Evolutionary conservation across 2,888 invertebrate species (phyloP).

Genomic region (Synergus gifuensis): DNA sequence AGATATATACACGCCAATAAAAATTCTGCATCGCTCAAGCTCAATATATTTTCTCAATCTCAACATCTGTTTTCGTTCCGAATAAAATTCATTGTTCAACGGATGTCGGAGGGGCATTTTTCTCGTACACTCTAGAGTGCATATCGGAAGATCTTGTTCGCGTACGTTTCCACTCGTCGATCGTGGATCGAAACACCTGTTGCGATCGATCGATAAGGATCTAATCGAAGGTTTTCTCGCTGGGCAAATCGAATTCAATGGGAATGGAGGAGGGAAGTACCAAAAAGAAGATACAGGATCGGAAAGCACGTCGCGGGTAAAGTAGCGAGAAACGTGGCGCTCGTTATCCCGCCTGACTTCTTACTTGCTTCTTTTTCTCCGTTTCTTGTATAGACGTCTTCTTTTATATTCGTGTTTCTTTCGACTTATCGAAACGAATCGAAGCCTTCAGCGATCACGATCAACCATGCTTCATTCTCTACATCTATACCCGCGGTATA

Average conservation of each 20-base stretch:
- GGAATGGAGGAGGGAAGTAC: constrained; percentile 8
- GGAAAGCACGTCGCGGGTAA: constrained; percentile 33
- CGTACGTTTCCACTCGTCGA: neutral
- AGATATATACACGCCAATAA: no score
- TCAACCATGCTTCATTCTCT: neutral
- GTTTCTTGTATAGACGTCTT: constrained; percentile 20
- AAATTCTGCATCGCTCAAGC: no score
- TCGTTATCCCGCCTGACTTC: constrained; percentile 18
- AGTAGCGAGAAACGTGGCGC: constrained; percentile 36
- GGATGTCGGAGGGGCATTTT: neutral
- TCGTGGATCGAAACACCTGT: constrained; percentile 31
- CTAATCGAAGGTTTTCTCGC: constrained; percentile 29
- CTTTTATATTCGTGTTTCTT: constrained; percentile 30
- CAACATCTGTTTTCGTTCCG: no score
- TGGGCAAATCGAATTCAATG: neutral
- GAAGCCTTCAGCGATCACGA: constrained; percentile 1
- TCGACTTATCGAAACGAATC: constrained; percentile 8
- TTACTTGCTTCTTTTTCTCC: constrained; percentile 25
- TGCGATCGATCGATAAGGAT: constrained; percentile 28
- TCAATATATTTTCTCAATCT: no score
- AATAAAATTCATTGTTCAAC: neutral
- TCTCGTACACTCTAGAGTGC: neutral
- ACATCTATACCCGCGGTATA: neutral
- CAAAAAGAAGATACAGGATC: constrained; percentile 19
- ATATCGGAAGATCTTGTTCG: constrained; percentile 4